Base-by-base conservation (phyloP, 2,888 invertebrate species). In the Sphaerophoria rueppellii region DNA sequence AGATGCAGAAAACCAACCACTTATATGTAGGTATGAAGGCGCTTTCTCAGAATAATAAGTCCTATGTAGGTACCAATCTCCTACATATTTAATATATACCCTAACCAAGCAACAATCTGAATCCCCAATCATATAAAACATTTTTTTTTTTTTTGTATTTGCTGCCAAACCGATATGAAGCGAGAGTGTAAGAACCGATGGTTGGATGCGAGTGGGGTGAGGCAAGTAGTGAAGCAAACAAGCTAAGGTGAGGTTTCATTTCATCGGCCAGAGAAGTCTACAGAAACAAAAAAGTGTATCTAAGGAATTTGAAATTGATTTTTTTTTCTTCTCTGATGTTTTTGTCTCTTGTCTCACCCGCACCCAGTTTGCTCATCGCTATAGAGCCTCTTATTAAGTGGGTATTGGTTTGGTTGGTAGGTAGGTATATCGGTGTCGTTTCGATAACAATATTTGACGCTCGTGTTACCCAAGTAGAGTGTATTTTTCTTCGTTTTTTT, bases 271-370 rank as follows among this genome's bases (percentile, higher is more conserved):
- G 65, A 50, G 50, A 34, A 35, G 50, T 52, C 5, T 4, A 52
- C 40, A 43, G 11, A 43, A 52, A 24, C 24, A 73, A 73, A 82
- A 85, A 85, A 80, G 77, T 85, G 81, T 81, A 85, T 85, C 81
- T 81, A 85, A 85, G 85, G 85, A 85, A 85, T 85, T 81, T 58
- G 76, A 81, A 85, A 85, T 81, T 81, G 81, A 81, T 85, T 85
- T 85, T 79, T 71, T 77, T 69, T 72, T 60, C 5, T 32, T 52
- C 58, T 78, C 32, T 65, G 37, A 57, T 55, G 40, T 60, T 75
- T 50, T 40, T 75, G 24, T 63, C 55, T 60, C 67, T 69, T 63
- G 61, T 48, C 14, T 69, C 52, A 40, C 60, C 48, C 24, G 40
- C 65, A 37, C 60, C 14, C 16, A 55, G 54, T 60, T 32, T 61